Evolutionary conservation across 2,797 vertebrate genomes (phyloP).

Genomic region (Pelochelys cantorii): DNA sequence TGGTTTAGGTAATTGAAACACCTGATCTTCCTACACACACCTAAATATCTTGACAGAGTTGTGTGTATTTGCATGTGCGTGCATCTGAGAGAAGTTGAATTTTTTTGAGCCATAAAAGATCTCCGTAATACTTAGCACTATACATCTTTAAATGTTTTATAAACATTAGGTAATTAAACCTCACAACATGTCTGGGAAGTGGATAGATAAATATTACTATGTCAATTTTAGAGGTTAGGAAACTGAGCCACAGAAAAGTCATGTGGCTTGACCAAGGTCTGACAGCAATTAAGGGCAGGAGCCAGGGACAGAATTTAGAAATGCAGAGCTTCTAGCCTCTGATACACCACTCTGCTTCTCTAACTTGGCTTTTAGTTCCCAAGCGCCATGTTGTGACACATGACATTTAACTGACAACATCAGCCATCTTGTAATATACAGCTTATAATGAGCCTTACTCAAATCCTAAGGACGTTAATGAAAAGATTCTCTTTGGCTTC

Average conservation of each 20-base stretch:
- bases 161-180: not conserved
- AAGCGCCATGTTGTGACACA: not conserved
- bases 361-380: not conserved
- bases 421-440: not conserved
- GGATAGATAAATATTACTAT: not conserved
- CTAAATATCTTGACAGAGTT: not conserved
- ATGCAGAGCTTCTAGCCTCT: not conserved
- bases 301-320: not conserved
- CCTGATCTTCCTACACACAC: not conserved
- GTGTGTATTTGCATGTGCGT: too few relatives aligned
- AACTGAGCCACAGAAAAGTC: not conserved
- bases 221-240: not conserved
- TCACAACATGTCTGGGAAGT: not conserved
- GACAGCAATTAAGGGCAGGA: not conserved
- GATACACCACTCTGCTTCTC: not conserved
- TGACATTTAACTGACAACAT: not conserved
- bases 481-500: not conserved
- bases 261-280: not conserved
- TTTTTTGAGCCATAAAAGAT: not conserved
- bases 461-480: not conserved
- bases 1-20: not conserved
- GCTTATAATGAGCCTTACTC: not conserved
- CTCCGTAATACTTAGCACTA: not conserved
- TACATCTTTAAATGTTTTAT: not conserved
- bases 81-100: not conserved